Evolutionary conservation across 1,140 invertebrate genomes (phyloP).

Genomic region (Drosophila sechellia): DNA sequence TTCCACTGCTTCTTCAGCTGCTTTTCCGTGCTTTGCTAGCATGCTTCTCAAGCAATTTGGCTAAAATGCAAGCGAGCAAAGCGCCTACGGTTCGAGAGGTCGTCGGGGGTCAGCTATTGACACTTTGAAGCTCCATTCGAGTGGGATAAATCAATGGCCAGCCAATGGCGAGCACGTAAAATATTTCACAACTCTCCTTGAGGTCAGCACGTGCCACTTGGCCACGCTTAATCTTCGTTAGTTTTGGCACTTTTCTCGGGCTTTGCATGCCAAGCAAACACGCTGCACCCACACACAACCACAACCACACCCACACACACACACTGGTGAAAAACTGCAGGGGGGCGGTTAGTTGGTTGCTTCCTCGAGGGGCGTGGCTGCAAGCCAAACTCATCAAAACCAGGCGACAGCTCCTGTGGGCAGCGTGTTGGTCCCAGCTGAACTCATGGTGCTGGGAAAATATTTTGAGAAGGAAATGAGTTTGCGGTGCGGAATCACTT

Average conservation of each 20-base stretch:
- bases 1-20: constrained; percentile 1
- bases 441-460: constrained; percentile 15
- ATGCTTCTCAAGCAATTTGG: constrained; percentile 65
- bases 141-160: constrained; percentile 80
- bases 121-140: constrained; percentile 78
- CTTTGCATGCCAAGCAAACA: constrained; percentile 79
- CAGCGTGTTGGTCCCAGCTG: constrained; percentile 24
- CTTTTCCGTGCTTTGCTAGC: not conserved
- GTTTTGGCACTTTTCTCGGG: constrained; percentile 75
- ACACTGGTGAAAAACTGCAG: not conserved
- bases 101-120: constrained; percentile 52
- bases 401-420: constrained; percentile 42
- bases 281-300: constrained; percentile 10
- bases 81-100: constrained; percentile 7
- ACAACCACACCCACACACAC: constrained; percentile 2
- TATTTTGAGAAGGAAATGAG: constrained; percentile 46
- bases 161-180: constrained; percentile 76
- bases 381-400: constrained; percentile 70
- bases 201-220: constrained; percentile 77
- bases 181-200: constrained; percentile 70
- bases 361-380: constrained; percentile 16
- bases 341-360: not conserved
- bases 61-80: constrained; percentile 69
- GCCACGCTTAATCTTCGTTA: constrained; percentile 80
- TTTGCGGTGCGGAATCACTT: constrained; percentile 27